These are phyloP conservation scores for Myotis myotis DNA, from an alignment of 2,797 vertebrate species.

Conservation along the genomic window DNA sequence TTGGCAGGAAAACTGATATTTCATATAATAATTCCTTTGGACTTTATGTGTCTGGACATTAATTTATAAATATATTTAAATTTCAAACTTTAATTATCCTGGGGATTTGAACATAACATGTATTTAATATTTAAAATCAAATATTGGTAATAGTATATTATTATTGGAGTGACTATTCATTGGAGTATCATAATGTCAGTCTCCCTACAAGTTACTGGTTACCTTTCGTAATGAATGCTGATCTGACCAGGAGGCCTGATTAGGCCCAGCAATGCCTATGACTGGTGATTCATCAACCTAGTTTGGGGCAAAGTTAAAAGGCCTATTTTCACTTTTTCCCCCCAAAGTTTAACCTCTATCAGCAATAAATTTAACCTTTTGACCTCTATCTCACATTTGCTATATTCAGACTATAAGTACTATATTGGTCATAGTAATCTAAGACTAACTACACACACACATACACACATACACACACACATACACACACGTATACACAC, in stretches of 20 bases:
- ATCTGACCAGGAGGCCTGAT: background rate
- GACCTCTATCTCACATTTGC: background rate
- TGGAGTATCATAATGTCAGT: background rate
- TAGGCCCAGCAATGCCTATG: background rate
- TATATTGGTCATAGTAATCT: background rate
- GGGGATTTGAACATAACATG: background rate
- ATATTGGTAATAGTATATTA: background rate
- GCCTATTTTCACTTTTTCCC: background rate
- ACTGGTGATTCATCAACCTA: background rate
- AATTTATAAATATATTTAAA: background rate
- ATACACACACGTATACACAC: background rate
- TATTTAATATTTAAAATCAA: background rate
- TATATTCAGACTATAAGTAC: background rate
- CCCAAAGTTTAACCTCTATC: background rate
- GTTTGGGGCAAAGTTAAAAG: background rate
- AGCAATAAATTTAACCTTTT: background rate
- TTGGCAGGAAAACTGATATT: background rate
- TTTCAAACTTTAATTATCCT: background rate
- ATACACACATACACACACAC: background rate
- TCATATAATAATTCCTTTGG: background rate
- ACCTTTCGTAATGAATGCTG: background rate
- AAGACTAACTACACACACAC: background rate
- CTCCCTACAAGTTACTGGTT: background rate
- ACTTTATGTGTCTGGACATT: background rate
- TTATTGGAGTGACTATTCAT: background rate